Evolutionary conservation across 2,113 vertebrate species (phyloP).

Genomic region (Gadus macrocephalus): DNA sequence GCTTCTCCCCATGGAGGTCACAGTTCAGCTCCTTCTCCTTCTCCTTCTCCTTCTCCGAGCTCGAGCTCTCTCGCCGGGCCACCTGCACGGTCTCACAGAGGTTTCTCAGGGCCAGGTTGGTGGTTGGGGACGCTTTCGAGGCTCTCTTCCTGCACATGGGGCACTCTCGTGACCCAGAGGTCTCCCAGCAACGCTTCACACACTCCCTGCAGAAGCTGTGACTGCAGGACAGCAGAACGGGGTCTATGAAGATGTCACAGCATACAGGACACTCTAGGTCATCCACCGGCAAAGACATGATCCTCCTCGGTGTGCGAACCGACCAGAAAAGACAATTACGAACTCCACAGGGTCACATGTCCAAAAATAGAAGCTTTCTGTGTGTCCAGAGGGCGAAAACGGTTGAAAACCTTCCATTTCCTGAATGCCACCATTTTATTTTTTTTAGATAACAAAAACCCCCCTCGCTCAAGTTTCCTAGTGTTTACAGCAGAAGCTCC

Average conservation of each 20-base stretch:
- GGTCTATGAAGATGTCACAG: slow-evolving; percentile 59
- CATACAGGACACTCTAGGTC: slow-evolving; percentile 70
- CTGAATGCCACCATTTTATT: not conserved
- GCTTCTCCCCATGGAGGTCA: slow-evolving; percentile 55
- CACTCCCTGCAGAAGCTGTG: slow-evolving; percentile 68
- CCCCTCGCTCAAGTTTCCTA: slow-evolving; percentile 33
- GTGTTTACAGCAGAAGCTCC: slow-evolving; percentile 47
- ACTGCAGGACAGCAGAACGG: slow-evolving; percentile 64
- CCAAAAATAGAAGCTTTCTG: not conserved
- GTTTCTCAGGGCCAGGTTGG: slow-evolving; percentile 70
- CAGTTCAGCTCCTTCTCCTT: slow-evolving; percentile 49
- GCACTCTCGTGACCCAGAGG: slow-evolving; percentile 41
- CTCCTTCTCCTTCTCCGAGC: slow-evolving; percentile 21
- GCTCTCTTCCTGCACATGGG: slow-evolving; percentile 62
- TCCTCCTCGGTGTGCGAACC: not conserved
- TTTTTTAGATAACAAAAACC: too few relatives aligned
- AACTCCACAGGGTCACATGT: not conserved
- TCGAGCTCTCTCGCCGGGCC: slow-evolving; percentile 33
- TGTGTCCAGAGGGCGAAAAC: not conserved
- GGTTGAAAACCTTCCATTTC: not conserved
- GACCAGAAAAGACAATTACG: not conserved
- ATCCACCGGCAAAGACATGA: slow-evolving; percentile 65
- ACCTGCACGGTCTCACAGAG: slow-evolving; percentile 63
- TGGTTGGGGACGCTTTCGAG: slow-evolving; percentile 49
- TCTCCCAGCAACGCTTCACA: slow-evolving; percentile 59